Evolutionary conservation across 92 coral and sea anemone genomes (phyloP).

Genomic region (Desmophyllum pertusum): DNA sequence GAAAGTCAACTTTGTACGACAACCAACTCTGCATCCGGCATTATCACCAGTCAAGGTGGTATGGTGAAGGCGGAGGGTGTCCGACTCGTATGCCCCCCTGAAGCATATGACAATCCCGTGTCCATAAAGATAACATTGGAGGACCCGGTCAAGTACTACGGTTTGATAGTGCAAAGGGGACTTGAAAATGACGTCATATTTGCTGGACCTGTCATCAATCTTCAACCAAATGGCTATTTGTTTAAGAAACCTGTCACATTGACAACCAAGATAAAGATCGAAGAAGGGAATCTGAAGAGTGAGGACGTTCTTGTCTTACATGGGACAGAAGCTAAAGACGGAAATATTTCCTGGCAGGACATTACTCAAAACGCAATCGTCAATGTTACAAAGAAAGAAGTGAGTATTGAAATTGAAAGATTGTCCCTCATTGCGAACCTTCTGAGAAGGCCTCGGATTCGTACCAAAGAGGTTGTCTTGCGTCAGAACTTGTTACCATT

Average conservation of each 20-base stretch:
- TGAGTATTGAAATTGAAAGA: not conserved
- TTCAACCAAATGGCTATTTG: not conserved
- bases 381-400: not conserved
- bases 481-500: conserved; percentile 8
- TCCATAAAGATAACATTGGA: not conserved
- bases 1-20: not conserved
- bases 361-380: not conserved
- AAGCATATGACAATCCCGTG: conserved; percentile 16
- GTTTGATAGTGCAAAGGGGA: not conserved
- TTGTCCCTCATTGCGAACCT: not conserved
- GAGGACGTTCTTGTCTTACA: not conserved
- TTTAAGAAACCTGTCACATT: conserved; percentile 13
- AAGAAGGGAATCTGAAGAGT: not conserved
- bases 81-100: not conserved
- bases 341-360: conserved; percentile 20
- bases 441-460: not conserved
- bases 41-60: conserved; percentile 3
- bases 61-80: not conserved
- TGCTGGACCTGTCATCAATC: not conserved
- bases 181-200: conserved; percentile 12
- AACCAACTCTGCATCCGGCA: not conserved
- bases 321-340: conserved; percentile 1
- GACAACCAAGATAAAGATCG: not conserved
- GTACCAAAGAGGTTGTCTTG: not conserved
- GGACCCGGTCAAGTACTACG: conserved; percentile 3